Base-by-base conservation (phyloP, 2,797 vertebrate species). In the Poeciliopsis presidionis region DNA sequence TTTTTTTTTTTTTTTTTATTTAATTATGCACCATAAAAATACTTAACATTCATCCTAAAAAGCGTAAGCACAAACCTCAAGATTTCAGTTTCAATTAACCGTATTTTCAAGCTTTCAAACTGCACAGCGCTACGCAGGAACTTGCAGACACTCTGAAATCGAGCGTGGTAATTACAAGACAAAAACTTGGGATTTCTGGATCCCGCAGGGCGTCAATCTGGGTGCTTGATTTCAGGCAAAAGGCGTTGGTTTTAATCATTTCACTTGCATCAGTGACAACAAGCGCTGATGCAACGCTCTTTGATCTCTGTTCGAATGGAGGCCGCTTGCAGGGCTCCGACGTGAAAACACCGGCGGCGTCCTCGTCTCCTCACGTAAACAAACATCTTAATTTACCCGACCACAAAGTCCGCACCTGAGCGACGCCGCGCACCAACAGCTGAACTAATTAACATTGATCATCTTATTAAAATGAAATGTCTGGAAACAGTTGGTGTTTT, bases 221-320 rank as follows among this genome's bases (percentile, higher is more conserved):
- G 79, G 72, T 55, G 71, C 84, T 86, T 76, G 53, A 82, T 82
- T 86, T 61, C 43, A 49, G 79, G 70, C 82, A 78, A 45, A 86
- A 84, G 83, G 83, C 65, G 71, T 72, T 53, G 55, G 75, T 76
- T 87, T 81, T 72, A 89, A 84, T 85, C 51, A 82, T 84, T 85
- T 79, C 84, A 84, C 1, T 43, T 77, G 74, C 81, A 82, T 90
- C 73, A 46, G 39, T 74, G 73, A 13, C 84, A 57, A 83, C 72
- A 86, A 75, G 28, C 16, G 3, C 79, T 89, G 81, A 92, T 81
- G 91, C 79, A 90, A 88, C 82, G 36, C 65, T 39, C 71, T 75
- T 86, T 87, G 88, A 91, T 90, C 87, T 72, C 55, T 43, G 49
- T 81, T 90, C 80, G 86, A 86, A 86, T 22, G 75, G 45, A 87